Evolutionary conservation across 2,113 vertebrate species (phyloP).

Genomic region (Oreocharis arfaki): DNA sequence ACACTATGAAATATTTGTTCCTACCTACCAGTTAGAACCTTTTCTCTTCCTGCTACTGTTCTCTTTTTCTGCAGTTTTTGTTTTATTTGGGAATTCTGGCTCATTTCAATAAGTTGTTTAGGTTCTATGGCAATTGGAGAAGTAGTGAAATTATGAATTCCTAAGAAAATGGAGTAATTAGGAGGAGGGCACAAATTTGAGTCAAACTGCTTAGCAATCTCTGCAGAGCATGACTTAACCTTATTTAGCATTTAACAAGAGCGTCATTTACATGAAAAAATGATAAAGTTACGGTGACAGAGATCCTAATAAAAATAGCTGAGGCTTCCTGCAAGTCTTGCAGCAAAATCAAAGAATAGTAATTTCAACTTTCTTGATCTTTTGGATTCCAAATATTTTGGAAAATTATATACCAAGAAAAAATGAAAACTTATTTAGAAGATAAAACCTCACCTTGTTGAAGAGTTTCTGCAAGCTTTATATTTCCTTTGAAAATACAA

Average conservation of each 20-base stretch:
- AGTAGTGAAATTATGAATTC: neutral
- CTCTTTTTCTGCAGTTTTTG: neutral
- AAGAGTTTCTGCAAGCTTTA: neutral
- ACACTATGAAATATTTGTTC: neutral
- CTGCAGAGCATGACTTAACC: neutral
- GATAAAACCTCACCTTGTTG: neutral
- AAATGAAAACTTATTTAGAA: neutral
- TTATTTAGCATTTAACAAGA: neutral
- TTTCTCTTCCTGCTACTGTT: neutral
- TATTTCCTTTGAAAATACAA: neutral
- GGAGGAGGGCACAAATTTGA: neutral
- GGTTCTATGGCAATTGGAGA: neutral
- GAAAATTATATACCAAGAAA: too few species aligned
- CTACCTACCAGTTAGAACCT: neutral
- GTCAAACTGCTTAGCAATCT: neutral
- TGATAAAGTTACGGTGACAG: neutral
- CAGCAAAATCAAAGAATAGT: neutral
- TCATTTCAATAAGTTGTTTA: neutral
- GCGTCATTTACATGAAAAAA: neutral
- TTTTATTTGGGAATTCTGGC: neutral
- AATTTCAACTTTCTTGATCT: neutral
- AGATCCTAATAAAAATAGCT: neutral
- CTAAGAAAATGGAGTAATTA: neutral
- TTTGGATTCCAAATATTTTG: neutral
- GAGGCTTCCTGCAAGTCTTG: neutral